Evolutionary conservation across 1,140 invertebrate species (phyloP).

Genomic region (Nephotettix cincticeps): DNA sequence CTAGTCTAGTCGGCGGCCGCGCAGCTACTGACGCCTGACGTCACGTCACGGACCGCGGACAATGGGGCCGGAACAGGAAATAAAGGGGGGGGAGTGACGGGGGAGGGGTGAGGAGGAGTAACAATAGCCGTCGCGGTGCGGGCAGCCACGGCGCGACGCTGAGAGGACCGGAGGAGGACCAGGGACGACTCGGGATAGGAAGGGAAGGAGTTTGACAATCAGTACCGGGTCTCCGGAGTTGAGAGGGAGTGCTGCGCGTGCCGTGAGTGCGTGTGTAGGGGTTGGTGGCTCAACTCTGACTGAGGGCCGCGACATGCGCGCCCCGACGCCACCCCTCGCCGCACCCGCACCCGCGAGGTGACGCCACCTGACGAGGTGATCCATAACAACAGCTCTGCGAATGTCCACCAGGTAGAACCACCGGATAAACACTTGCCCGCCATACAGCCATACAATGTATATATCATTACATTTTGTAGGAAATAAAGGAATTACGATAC

Average conservation of each 20-base stretch:
- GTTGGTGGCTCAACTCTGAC: constrained; percentile 25
- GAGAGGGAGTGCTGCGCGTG: neutral
- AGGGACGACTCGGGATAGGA: neutral
- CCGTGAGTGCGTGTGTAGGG: constrained; percentile 29
- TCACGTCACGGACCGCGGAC: constrained; percentile 23
- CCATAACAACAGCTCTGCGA: constrained; percentile 14
- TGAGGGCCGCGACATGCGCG: neutral
- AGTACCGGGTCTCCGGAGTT: neutral
- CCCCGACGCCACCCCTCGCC: neutral
- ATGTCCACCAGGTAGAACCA: neutral
- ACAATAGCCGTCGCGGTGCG: neutral
- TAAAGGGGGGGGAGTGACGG: neutral
- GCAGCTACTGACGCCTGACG: neutral
- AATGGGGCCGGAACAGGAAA: constrained; percentile 26
- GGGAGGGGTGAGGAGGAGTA: neutral
- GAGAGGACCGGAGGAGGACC: neutral
- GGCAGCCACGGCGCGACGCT: neutral
- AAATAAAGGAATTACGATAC: too few species aligned
- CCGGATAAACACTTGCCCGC: neutral
- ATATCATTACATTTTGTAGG: too few species aligned
- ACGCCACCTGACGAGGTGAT: constrained; percentile 5
- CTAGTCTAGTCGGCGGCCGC: neutral
- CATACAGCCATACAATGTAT: too few species aligned
- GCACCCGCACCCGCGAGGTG: neutral
- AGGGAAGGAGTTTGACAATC: neutral